Evolutionary conservation across 2,113 vertebrate genomes (phyloP).

Genomic region (Pterocles orientalis): DNA sequence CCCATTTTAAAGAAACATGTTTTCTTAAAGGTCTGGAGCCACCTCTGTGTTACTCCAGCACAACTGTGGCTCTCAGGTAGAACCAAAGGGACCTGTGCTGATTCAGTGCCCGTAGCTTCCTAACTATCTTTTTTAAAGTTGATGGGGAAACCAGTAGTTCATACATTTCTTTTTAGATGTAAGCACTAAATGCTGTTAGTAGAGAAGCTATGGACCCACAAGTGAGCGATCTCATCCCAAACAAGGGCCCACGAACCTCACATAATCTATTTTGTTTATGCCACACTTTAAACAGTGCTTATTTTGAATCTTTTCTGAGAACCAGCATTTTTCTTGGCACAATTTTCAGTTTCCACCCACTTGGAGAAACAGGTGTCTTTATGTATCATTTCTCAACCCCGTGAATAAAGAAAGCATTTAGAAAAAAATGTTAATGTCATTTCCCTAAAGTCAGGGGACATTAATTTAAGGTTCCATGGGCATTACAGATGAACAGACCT

Average conservation of each 20-base stretch:
- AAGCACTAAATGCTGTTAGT: neutral
- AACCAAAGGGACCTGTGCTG: neutral
- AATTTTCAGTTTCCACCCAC: conserved; percentile 16
- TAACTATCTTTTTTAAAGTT: neutral
- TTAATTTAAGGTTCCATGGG: neutral
- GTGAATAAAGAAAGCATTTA: conserved; percentile 5
- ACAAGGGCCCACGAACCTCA: neutral
- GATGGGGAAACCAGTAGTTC: neutral
- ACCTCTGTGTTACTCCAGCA: neutral
- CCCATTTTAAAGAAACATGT: neutral
- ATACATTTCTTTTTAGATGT: neutral
- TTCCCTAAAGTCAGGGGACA: neutral
- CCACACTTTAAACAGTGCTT: neutral
- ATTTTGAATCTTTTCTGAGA: conserved; percentile 27
- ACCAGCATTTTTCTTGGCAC: neutral
- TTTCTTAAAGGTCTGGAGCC: neutral
- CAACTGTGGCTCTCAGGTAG: neutral
- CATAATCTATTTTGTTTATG: conserved; percentile 15
- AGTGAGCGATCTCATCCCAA: neutral
- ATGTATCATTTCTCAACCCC: neutral
- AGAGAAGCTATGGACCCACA: neutral
- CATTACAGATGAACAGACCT: neutral
- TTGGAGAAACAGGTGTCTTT: conserved; percentile 40
- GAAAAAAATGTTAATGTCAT: neutral
- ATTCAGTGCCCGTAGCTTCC: neutral